These are phyloP conservation scores for Acronicta alni DNA, from an alignment of 2,888 invertebrate genomes.

Conservation along the genomic window DNA sequence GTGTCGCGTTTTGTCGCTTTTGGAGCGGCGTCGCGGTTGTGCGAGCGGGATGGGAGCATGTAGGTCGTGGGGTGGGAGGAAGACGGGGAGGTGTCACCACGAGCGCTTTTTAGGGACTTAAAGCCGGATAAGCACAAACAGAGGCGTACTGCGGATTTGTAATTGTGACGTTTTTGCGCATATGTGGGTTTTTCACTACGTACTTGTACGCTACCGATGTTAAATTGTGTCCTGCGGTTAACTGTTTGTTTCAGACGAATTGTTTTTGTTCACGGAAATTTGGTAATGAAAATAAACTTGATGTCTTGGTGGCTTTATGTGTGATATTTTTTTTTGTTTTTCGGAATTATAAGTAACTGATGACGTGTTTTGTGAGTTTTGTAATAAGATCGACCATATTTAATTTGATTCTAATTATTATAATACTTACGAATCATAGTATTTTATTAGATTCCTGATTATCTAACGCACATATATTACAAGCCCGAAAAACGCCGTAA, in stretches of 20 bases:
- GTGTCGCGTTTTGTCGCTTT: constrained; percentile 86
- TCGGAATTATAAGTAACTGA: constrained; percentile 24
- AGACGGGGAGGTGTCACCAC: constrained; percentile 87
- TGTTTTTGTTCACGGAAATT: constrained; percentile 40
- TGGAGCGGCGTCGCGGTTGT: constrained; percentile 73
- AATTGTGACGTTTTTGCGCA: constrained; percentile 79
- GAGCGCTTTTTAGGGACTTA: constrained; percentile 83
- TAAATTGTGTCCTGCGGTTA: constrained; percentile 43
- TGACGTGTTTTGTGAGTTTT: constrained; percentile 8
- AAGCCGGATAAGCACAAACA: constrained; percentile 79
- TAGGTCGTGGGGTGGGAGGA: constrained; percentile 74
- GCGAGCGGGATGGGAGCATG: constrained; percentile 76
- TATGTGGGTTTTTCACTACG: constrained; percentile 73
- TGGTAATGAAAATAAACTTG: constrained; percentile 36
- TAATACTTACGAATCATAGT: too few species aligned
- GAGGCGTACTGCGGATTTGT: constrained; percentile 76
- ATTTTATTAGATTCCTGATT: constrained; percentile 1
- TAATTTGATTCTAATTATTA: too few species aligned
- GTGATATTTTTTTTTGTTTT: constrained; percentile 21
- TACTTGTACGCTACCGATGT: constrained; percentile 61
- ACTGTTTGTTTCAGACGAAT: constrained; percentile 39
- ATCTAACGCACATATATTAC: background rate
- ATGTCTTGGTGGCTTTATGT: constrained; percentile 6
- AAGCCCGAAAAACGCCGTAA: constrained; percentile 2
- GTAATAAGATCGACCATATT: background rate